phyloP scores from a whole-genome alignment of 2,113 vertebrate genomes.

The Addax nasomaculatus region DNA sequence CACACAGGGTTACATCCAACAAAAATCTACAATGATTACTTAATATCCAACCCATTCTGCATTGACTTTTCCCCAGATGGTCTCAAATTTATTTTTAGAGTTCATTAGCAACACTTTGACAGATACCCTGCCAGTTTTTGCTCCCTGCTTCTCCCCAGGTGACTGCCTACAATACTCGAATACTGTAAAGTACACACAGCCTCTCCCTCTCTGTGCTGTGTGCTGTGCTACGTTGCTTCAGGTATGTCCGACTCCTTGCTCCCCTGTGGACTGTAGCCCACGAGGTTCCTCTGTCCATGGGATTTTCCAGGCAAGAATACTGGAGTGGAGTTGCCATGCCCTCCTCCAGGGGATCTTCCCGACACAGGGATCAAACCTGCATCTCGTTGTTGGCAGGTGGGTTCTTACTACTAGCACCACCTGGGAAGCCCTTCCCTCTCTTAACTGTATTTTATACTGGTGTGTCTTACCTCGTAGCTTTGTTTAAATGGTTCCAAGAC shows the following conservation, averaged over 20 bases:
- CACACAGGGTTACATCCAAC: not conserved
- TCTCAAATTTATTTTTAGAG: not conserved
- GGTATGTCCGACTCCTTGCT: not conserved
- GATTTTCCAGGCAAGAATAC: not conserved
- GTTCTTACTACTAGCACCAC: not conserved
- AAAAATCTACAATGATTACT: not conserved
- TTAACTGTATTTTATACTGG: not conserved
- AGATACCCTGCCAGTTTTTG: not conserved
- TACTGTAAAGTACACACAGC: not conserved
- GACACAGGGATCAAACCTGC: not conserved
- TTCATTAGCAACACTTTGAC: not conserved
- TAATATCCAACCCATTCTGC: not conserved
- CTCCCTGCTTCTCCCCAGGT: not conserved
- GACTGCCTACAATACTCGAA: not conserved
- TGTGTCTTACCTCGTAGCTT: not conserved
- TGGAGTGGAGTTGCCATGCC: not conserved
- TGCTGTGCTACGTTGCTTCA: not conserved
- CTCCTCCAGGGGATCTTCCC: not conserved
- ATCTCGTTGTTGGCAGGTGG: not conserved
- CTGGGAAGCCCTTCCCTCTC: not conserved
- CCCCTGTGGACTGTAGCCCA: not conserved
- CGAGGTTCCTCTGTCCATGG: not conserved
- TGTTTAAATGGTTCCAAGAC: not conserved
- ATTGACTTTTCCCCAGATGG: not conserved
- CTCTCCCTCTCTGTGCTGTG: not conserved